A percentile compares a stretch with the other conserved stretches of the same genome.
phyloP scores from a whole-genome alignment of 2,888 invertebrate species.

The Nomada ruficornis region DNA sequence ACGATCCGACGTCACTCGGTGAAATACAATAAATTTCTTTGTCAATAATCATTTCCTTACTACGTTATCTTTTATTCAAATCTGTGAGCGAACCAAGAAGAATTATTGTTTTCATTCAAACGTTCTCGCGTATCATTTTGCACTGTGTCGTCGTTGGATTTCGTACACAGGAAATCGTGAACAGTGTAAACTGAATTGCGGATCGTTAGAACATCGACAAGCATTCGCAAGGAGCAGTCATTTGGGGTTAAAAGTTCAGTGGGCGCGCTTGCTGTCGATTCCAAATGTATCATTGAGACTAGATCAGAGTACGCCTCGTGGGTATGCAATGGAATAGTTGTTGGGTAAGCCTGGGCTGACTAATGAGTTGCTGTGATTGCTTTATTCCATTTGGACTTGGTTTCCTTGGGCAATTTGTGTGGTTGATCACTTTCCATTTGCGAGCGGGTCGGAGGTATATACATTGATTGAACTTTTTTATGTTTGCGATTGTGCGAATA shows the following conservation, averaged over 20 bases:
- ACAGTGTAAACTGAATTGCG: background rate
- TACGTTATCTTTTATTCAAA: slow-evolving; percentile 41
- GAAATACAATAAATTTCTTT: background rate
- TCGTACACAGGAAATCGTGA: background rate
- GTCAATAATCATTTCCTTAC: slow-evolving; percentile 26
- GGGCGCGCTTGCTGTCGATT: slow-evolving; percentile 47
- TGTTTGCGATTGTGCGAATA: background rate
- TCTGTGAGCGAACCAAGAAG: slow-evolving; percentile 22
- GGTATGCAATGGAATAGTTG: background rate
- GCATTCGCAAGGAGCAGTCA: background rate
- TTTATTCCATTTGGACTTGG: background rate
- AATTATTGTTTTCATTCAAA: slow-evolving; percentile 17
- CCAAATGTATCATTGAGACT: slow-evolving; percentile 55
- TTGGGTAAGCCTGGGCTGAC: slow-evolving; percentile 9
- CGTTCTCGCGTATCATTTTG: background rate
- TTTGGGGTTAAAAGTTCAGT: slow-evolving; percentile 25
- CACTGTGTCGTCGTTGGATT: background rate
- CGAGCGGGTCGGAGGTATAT: background rate
- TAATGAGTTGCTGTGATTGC: slow-evolving; percentile 11
- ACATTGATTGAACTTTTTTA: background rate
- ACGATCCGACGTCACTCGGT: slow-evolving; percentile 23
- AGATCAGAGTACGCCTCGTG: slow-evolving; percentile 28
- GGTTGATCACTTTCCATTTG: background rate
- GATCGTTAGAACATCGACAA: background rate
- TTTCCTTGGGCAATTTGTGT: background rate